Evolutionary conservation across 2,797 vertebrate genomes (phyloP), one percentile per base, ranked within the genome.

Genomic region (Parauchenoglanis ngamensis): DNA sequence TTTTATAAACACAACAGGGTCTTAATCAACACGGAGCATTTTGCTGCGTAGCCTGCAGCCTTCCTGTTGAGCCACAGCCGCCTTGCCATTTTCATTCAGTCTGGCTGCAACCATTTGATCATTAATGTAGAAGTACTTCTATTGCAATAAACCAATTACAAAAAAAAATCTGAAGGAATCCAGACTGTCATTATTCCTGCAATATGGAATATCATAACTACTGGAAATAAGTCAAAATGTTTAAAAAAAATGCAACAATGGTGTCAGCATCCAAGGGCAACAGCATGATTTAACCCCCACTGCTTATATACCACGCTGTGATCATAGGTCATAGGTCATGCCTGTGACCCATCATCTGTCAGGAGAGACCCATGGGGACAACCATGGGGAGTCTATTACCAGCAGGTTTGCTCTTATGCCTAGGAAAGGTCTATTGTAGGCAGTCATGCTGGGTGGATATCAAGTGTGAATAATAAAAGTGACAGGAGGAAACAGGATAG

Each of bases 291-390:
- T 65, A n/a, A 61, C 80, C 72, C 87, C 73, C 75, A 68, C 63
- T 11, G 31, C 80, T 84, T 84, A 75, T 87, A 85, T 54, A 85
- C 84, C 73, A 85, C 31, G 35, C 85, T 85, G 70, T 77, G 85
- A 84, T 84, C 77, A 67, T 44, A 25, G 59, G 87, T 90, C 87
- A 91, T 54, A 82, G 86, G 85, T 89, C 87, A 86, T 90, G 86
- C 77, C 78, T 81, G 80, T 89, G 86, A 85, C 90, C 87, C 83
- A 85, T 93, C 91, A 92, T 91, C 91, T 90, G 90, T 90, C 91
- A 92, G 79, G 21, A 46, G 63, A 49, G 77, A 70, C 87, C 89
- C 76, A n/a, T 72, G 87, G 90, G 93, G 90, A 85, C 79, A 85
- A 86, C 88, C 84, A 83, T 86, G 86, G 82, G 84, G 88, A 92